Evolutionary conservation across 2,797 vertebrate genomes (phyloP).

Genomic region (Poeciliopsis gracilis): DNA sequence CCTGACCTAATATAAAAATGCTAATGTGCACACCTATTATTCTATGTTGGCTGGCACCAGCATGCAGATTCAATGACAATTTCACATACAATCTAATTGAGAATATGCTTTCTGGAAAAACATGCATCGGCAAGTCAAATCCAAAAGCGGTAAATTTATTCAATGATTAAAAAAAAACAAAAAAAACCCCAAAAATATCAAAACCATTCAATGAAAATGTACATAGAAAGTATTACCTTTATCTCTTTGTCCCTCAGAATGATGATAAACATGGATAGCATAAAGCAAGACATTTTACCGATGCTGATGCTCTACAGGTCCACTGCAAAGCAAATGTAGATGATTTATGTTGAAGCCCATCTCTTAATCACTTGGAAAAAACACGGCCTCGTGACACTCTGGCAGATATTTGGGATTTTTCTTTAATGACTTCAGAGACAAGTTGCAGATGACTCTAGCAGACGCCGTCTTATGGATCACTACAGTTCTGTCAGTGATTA

Average conservation of each 20-base stretch:
- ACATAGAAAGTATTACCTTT: too few relatives aligned
- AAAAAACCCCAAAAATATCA: neutral
- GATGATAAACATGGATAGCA: conserved; percentile 28
- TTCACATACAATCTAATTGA: neutral
- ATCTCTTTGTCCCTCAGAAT: conserved; percentile 19
- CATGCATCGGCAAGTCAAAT: neutral
- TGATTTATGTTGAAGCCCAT: conserved; percentile 67
- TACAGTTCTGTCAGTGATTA: conserved; percentile 75
- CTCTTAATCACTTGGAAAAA: conserved; percentile 71
- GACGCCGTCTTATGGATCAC: conserved; percentile 68
- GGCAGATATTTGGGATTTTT: conserved; percentile 75
- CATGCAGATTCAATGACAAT: neutral
- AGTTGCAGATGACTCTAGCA: conserved; percentile 73
- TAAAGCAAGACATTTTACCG: conserved; percentile 30
- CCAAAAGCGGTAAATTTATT: neutral
- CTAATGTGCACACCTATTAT: neutral
- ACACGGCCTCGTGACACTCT: conserved; percentile 57
- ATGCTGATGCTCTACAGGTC: conserved; percentile 36
- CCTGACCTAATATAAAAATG: neutral
- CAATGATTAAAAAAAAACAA: neutral
- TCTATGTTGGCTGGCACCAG: neutral
- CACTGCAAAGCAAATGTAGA: conserved; percentile 45
- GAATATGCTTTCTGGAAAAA: neutral
- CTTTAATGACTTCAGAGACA: conserved; percentile 74
- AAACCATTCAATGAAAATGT: neutral